Evolutionary conservation across 2,797 vertebrate genomes (phyloP).

Genomic region (Betta splendens): DNA sequence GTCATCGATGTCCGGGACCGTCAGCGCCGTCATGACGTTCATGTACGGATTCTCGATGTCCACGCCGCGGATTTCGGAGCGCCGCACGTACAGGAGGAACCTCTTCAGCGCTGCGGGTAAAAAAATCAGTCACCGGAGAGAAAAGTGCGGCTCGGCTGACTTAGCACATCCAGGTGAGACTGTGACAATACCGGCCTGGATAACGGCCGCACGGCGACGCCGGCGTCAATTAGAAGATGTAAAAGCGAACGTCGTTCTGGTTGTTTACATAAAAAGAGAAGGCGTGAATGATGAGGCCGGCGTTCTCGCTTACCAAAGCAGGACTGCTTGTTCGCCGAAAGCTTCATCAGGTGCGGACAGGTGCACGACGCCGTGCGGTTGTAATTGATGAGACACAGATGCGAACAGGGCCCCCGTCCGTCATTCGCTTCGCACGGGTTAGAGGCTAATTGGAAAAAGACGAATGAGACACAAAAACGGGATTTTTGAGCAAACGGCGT

Average conservation of each 20-base stretch:
- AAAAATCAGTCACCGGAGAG: slow-evolving; percentile 8
- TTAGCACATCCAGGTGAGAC: slow-evolving; percentile 7
- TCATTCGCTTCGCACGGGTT: slow-evolving; percentile 92
- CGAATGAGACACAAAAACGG: not conserved
- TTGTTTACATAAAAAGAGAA: slow-evolving; percentile 9
- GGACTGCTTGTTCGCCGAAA: slow-evolving; percentile 89
- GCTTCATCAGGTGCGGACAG: slow-evolving; percentile 97
- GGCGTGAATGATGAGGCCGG: slow-evolving; percentile 17
- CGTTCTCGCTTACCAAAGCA: slow-evolving; percentile 87
- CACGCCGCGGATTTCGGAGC: slow-evolving; percentile 95
- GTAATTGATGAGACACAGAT: slow-evolving; percentile 96
- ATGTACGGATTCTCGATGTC: slow-evolving; percentile 97
- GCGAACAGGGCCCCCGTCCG: slow-evolving; percentile 93
- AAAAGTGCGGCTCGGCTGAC: not conserved
- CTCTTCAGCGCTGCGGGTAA: slow-evolving; percentile 87
- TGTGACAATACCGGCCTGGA: not conserved
- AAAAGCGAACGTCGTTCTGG: slow-evolving; percentile 2
- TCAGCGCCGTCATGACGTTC: slow-evolving; percentile 98
- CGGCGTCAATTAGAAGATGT: slow-evolving; percentile 17
- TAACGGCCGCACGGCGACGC: not conserved
- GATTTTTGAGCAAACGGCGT: slow-evolving; percentile 8
- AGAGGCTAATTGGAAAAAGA: slow-evolving; percentile 78
- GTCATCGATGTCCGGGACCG: slow-evolving; percentile 96
- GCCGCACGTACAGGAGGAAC: slow-evolving; percentile 94
- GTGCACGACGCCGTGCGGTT: slow-evolving; percentile 91